Evolutionary conservation across 2,888 invertebrate species (phyloP).

Genomic region (Xylota sylvarum): DNA sequence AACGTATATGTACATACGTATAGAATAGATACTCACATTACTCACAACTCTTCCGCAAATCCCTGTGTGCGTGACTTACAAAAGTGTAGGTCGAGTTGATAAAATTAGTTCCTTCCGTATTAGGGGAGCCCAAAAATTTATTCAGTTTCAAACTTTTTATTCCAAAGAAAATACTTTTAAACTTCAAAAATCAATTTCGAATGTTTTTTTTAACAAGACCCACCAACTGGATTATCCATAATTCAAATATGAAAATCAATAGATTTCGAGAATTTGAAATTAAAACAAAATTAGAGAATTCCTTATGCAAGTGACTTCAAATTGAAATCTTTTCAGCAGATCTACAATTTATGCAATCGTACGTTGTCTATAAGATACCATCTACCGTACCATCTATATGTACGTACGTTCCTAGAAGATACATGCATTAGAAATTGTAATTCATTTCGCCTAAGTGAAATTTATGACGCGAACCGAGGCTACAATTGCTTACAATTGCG

Average conservation of each 20-base stretch:
- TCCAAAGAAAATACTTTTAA: background rate
- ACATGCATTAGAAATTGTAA: slow-evolving; percentile 25
- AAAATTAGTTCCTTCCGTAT: background rate
- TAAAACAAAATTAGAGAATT: background rate
- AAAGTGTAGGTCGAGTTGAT: slow-evolving; percentile 10
- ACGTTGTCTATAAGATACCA: background rate
- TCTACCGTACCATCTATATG: background rate
- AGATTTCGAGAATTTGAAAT: background rate
- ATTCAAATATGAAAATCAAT: background rate
- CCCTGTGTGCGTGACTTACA: background rate
- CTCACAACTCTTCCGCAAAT: background rate
- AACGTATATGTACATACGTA: too few species aligned
- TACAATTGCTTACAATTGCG: slow-evolving; percentile 50
- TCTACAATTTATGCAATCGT: background rate
- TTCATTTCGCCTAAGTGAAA: slow-evolving; percentile 51
- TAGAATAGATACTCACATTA: background rate
- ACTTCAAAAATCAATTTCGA: background rate
- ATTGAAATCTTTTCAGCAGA: background rate
- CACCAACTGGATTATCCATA: background rate
- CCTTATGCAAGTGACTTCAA: background rate
- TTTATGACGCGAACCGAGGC: slow-evolving; percentile 39
- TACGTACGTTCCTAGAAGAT: background rate
- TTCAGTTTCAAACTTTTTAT: background rate
- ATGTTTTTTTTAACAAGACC: background rate
- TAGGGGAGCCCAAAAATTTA: background rate